These are phyloP conservation scores for Orestias chungarensis DNA, from an alignment of 2,797 vertebrate genomes.

Conservation along the genomic window DNA sequence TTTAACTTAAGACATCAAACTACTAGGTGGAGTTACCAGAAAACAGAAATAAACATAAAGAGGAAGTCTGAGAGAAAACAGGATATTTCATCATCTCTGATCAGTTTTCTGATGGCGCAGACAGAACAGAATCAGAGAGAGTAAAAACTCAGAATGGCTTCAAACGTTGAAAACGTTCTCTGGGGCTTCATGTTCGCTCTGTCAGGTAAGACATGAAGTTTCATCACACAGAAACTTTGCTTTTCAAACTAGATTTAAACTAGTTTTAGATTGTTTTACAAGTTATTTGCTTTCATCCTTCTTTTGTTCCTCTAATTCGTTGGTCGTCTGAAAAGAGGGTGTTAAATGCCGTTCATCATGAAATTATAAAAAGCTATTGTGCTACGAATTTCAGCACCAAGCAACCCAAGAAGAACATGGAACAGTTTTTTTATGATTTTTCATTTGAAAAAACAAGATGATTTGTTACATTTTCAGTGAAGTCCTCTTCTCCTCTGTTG, in stretches of 20 bases:
- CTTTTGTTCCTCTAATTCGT: too few relatives aligned
- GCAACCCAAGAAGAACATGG: too few relatives aligned
- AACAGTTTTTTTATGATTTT: neutral
- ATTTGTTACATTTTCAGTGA: too few relatives aligned
- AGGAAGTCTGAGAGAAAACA: neutral
- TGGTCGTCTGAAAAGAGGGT: too few relatives aligned
- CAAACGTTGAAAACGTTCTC: neutral
- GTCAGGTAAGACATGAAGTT: slow-evolving; percentile 13
- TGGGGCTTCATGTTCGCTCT: slow-evolving; percentile 21
- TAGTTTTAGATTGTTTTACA: neutral
- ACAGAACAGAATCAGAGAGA: neutral
- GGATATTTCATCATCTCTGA: neutral
- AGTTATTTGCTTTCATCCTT: neutral
- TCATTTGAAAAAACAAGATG: neutral
- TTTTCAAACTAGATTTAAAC: too few relatives aligned
- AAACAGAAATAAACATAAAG: neutral
- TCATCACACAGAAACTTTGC: neutral
- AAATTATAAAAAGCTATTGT: too few relatives aligned
- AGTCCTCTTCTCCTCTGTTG: neutral
- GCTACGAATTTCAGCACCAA: too few relatives aligned
- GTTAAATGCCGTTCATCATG: too few relatives aligned
- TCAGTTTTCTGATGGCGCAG: neutral
- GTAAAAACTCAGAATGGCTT: slow-evolving; percentile 6
- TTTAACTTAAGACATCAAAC: neutral
- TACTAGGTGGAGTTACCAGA: neutral